A percentile compares a stretch with the other conserved stretches of the same genome.
Evolutionary conservation across 2,797 vertebrate genomes (phyloP).

Genomic region (Etheostoma nigrum): DNA sequence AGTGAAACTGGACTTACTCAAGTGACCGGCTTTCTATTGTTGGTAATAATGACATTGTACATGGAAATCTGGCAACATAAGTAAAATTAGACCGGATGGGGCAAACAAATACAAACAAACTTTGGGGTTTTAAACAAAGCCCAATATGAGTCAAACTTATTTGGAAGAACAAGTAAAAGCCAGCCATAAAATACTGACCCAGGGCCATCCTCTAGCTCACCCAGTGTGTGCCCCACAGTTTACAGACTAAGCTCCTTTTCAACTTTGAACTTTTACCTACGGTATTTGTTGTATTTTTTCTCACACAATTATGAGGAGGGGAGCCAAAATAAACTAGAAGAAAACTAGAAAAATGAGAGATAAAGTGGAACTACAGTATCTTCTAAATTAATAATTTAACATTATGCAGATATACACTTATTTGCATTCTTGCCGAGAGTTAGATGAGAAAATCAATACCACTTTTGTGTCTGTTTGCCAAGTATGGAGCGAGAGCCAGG

Average conservation of each 20-base stretch:
- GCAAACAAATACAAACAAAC: neutral
- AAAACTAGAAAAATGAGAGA: too few relatives aligned
- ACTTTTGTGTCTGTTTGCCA: neutral
- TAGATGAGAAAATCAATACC: neutral
- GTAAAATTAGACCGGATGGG: neutral
- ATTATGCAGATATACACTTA: neutral
- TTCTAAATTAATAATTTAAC: conserved; percentile 1
- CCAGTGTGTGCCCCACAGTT: neutral
- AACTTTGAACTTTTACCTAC: neutral
- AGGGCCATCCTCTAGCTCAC: too few relatives aligned
- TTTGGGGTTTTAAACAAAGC: neutral
- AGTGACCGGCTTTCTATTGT: neutral
- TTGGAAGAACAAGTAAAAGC: neutral
- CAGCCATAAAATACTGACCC: neutral
- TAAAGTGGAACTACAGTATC: neutral
- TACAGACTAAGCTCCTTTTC: neutral
- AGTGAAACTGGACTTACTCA: neutral
- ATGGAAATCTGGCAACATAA: neutral
- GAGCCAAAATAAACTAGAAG: too few relatives aligned
- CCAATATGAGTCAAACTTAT: neutral
- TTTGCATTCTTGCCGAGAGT: neutral
- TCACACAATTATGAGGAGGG: neutral
- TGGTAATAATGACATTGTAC: neutral
- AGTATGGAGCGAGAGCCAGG: conserved; percentile 9
- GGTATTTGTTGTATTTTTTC: neutral